Evolutionary conservation across 2,888 invertebrate species (phyloP).

Genomic region (Pristionchus exspectatus): DNA sequence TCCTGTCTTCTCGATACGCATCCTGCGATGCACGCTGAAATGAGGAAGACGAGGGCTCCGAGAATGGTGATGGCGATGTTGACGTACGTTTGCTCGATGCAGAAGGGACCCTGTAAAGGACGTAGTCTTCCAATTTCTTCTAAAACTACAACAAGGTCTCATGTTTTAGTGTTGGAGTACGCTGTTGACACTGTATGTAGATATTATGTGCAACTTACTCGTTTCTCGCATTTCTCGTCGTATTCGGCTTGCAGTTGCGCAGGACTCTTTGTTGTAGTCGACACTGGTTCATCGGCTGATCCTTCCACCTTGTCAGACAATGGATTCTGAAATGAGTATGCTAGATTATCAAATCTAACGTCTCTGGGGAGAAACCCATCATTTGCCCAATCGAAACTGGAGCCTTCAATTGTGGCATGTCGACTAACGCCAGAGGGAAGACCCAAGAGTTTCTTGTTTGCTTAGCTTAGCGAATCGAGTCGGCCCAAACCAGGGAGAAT

Average conservation of each 20-base stretch:
- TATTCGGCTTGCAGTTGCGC: background rate
- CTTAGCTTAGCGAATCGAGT: background rate
- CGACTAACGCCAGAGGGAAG: background rate
- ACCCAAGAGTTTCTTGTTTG: background rate
- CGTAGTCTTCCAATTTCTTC: too few species aligned
- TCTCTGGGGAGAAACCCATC: slow-evolving; percentile 13
- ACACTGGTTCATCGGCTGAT: background rate
- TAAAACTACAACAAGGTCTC: too few species aligned
- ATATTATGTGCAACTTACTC: background rate
- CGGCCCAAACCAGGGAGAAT: background rate
- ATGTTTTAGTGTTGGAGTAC: background rate
- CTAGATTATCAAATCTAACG: background rate
- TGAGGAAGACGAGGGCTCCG: slow-evolving; percentile 50
- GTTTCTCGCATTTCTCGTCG: background rate
- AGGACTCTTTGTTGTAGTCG: background rate
- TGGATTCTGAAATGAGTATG: background rate
- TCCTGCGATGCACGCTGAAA: slow-evolving; percentile 52
- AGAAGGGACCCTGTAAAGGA: slow-evolving; percentile 42
- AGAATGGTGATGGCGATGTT: slow-evolving; percentile 53
- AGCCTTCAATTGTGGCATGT: background rate
- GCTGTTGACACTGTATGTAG: background rate
- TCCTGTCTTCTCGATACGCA: slow-evolving; percentile 42
- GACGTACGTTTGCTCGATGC: slow-evolving; percentile 49
- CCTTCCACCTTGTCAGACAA: background rate
- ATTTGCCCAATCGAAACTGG: background rate